Evolutionary conservation across 2,113 vertebrate species (phyloP), one percentile per base, ranked within the genome.

Genomic region (Perca fluviatilis): DNA sequence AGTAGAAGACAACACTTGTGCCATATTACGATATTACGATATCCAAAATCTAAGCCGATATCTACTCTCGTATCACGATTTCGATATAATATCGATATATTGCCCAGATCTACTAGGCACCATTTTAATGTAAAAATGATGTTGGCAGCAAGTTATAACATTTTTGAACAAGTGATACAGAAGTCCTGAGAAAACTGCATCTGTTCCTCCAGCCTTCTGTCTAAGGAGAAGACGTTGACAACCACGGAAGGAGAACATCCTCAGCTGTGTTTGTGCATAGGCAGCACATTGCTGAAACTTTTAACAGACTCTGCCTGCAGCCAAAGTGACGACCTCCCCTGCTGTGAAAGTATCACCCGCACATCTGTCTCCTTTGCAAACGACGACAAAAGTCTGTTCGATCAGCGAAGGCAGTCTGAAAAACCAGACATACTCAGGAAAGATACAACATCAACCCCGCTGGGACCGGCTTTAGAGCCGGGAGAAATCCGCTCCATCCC

Each of bases 271-370:
- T 79, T 87, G 79, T 90, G 85, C 89, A 91, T 83, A 90, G 87
- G 79, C 84, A 88, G 86, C 85, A 89, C 85, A 91, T 93, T 88
- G 87, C 82, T 90, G 81, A 90, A 92, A 91, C 85, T 88, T 93
- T 90, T 82, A 89, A 88, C 86, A 90, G 78, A 82, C 80, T 91
- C 84, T 88, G 86, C 82, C 87, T 89, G 87, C 78, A 90, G 87
- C 89, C 89, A 88, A 80, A 90, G 77, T 65, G 84, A 89, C 89
- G 86, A 86, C 89, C 86, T 91, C 71, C 87, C 88, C 89, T 89
- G 84, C 89, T 90, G 91, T 79, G 89, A 64, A 27, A 47, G 76
- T 77, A 87, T 90, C 87, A 84, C 86, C 88, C 64, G 49, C 88
- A 88, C 91, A 93, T 93, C 92, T 93, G 89, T 84, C 84, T 79